Evolutionary conservation across 2,888 invertebrate genomes (phyloP).

Genomic region (Subacronicta megacephala): DNA sequence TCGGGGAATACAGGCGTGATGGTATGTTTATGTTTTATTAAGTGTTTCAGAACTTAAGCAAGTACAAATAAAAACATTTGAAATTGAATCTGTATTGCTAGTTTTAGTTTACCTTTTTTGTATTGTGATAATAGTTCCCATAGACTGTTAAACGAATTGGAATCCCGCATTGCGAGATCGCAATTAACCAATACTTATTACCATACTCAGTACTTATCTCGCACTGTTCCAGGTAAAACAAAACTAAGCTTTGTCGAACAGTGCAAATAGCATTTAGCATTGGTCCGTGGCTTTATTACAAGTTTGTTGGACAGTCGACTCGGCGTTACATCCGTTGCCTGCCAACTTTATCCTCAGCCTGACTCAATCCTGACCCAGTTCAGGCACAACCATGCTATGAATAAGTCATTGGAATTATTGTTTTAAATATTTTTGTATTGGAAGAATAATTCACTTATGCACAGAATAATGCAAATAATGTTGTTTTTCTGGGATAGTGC

Average conservation of each 20-base stretch:
- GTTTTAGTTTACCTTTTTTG: not conserved
- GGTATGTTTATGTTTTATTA: too few species aligned
- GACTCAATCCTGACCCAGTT: slow-evolving; percentile 63
- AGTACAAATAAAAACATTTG: too few species aligned
- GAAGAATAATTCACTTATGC: not conserved
- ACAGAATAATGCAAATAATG: too few species aligned
- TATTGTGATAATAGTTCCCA: too few species aligned
- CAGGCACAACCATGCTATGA: slow-evolving; percentile 24
- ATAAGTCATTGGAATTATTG: slow-evolving; percentile 49
- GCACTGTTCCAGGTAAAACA: slow-evolving; percentile 29
- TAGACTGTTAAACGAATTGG: too few species aligned
- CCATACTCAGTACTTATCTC: slow-evolving; percentile 6
- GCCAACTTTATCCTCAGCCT: slow-evolving; percentile 59
- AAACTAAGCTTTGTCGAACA: slow-evolving; percentile 52
- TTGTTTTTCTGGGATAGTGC: slow-evolving; percentile 6
- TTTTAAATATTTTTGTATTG: slow-evolving; percentile 25
- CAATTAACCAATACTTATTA: too few species aligned
- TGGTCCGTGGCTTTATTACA: slow-evolving; percentile 56
- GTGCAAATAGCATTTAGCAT: slow-evolving; percentile 56
- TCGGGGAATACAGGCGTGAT: too few species aligned
- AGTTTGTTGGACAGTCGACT: slow-evolving; percentile 62
- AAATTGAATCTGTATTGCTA: too few species aligned
- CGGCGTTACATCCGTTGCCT: slow-evolving; percentile 59
- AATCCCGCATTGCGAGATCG: too few species aligned
- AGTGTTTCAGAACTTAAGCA: too few species aligned